A percentile compares a stretch with the other conserved stretches of the same genome.
Evolutionary conservation across 2,888 invertebrate genomes (phyloP).

Genomic region (Endomychus coccineus): DNA sequence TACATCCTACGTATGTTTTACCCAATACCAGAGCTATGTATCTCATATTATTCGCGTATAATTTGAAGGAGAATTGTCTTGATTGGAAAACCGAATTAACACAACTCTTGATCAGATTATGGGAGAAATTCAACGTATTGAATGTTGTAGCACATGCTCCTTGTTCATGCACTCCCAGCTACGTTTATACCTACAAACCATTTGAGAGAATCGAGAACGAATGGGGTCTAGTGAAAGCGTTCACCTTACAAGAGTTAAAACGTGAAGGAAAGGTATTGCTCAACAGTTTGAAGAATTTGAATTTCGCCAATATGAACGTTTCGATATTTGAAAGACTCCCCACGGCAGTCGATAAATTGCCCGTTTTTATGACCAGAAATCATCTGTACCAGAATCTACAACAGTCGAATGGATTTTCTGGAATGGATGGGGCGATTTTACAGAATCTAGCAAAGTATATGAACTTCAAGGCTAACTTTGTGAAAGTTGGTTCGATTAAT

Average conservation of each 20-base stretch:
- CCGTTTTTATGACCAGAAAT: background rate
- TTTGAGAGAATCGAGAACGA: background rate
- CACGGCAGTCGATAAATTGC: background rate
- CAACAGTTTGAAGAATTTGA: background rate
- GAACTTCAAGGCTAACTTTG: background rate
- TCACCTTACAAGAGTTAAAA: background rate
- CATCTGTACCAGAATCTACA: background rate
- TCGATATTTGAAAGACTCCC: conserved; percentile 2
- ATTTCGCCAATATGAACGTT: background rate
- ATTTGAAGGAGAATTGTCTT: background rate
- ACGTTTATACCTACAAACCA: background rate
- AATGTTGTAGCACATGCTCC: conserved; percentile 1
- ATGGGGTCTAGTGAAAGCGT: background rate
- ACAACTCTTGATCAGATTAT: background rate
- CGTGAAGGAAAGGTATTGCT: background rate
- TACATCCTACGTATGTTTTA: background rate
- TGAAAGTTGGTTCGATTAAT: background rate
- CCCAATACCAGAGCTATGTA: background rate
- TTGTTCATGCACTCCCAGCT: background rate
- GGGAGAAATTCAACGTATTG: background rate
- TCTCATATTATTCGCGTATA: background rate
- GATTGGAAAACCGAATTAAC: background rate
- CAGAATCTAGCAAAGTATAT: background rate
- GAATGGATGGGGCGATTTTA: background rate
- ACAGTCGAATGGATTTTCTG: background rate